phyloP scores from a whole-genome alignment of 2,888 invertebrate species.

The Conomelus anceps region DNA sequence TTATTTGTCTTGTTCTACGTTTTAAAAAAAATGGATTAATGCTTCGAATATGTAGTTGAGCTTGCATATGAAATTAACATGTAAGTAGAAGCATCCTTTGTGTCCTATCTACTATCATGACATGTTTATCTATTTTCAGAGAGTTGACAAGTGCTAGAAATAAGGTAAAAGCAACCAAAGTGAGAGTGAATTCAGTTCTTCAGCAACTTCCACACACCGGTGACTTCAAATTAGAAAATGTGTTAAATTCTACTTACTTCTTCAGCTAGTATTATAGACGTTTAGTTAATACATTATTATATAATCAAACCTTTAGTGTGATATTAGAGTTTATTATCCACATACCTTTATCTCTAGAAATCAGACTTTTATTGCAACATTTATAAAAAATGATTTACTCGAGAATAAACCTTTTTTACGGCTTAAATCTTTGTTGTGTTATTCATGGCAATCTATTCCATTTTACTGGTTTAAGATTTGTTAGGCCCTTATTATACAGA shows the following conservation, averaged over 20 bases:
- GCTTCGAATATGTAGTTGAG: neutral
- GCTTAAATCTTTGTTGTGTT: neutral
- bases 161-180: conserved; percentile 50
- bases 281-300: neutral
- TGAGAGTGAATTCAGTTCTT: conserved; percentile 55
- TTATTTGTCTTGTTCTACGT: no score
- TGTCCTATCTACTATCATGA: conserved; percentile 16
- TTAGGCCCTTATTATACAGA: no score
- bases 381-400: neutral
- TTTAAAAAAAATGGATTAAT: neutral
- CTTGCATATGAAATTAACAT: neutral
- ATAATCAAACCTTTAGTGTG: neutral
- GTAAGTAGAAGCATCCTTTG: neutral
- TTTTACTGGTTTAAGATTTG: neutral
- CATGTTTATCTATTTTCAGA: conserved; percentile 39
- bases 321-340: neutral
- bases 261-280: conserved; percentile 56
- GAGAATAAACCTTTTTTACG: neutral
- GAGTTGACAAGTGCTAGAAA: conserved; percentile 37
- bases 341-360: neutral
- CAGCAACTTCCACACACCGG: conserved; percentile 64
- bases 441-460: neutral
- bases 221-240: conserved; percentile 65
- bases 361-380: no score
- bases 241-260: conserved; percentile 74